These are phyloP conservation scores for Porphyrio hochstetteri DNA, from an alignment of 2,113 vertebrate species.

Conservation along the genomic window DNA sequence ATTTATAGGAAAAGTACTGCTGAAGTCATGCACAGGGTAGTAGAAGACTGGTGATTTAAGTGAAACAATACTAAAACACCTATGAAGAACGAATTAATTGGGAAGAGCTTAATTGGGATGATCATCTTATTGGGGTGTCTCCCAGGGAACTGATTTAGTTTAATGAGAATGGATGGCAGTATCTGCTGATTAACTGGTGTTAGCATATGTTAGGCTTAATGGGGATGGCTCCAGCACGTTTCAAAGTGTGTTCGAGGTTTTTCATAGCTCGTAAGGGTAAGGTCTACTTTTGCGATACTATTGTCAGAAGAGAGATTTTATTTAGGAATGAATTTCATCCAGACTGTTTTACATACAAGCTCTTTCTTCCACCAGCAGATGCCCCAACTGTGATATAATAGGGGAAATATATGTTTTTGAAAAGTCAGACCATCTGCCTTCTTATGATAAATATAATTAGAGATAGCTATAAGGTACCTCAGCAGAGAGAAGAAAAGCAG, in stretches of 20 bases:
- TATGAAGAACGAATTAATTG: slow-evolving; percentile 34
- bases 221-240: neutral
- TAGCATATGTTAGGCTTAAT: neutral
- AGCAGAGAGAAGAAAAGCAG: neutral
- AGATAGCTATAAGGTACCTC: neutral
- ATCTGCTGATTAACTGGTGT: slow-evolving; percentile 15
- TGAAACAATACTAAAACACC: neutral
- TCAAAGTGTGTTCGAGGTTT: neutral
- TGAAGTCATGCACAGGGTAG: neutral
- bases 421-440: neutral
- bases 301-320: neutral
- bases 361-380: neutral
- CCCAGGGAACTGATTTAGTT: neutral
- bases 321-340: neutral
- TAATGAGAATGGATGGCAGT: slow-evolving; percentile 38
- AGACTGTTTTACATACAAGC: neutral
- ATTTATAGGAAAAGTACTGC: neutral
- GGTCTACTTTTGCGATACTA: neutral
- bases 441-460: slow-evolving; percentile 1
- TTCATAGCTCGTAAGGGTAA: neutral
- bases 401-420: neutral
- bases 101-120: slow-evolving; percentile 33
- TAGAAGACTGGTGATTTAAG: neutral
- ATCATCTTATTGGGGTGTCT: slow-evolving; percentile 15
- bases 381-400: neutral